Percentiles rank a stretch among this genome's conserved stretches.
phyloP scores from a whole-genome alignment of 2,888 invertebrate species.

The Perizoma affinitatum region DNA sequence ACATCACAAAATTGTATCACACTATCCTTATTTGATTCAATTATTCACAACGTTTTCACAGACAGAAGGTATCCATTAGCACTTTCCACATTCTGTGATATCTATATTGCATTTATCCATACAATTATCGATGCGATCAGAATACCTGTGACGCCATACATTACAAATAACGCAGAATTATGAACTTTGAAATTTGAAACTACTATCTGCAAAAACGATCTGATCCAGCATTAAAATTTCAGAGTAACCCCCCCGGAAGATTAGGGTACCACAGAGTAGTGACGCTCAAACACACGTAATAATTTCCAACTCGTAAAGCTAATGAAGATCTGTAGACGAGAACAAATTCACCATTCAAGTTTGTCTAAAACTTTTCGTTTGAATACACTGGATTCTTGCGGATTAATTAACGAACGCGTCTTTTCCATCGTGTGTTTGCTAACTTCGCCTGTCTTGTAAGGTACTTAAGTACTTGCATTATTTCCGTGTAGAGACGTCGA shows the following conservation, averaged over 20 bases:
- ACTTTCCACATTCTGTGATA: too few relatives aligned
- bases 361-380: constrained; percentile 70
- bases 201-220: too few relatives aligned
- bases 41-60: too few relatives aligned
- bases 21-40: too few relatives aligned
- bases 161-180: too few relatives aligned
- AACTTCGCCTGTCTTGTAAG: constrained; percentile 49
- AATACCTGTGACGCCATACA: too few relatives aligned
- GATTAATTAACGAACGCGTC: constrained; percentile 70
- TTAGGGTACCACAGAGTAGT: constrained; percentile 34
- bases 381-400: constrained; percentile 72
- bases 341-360: constrained; percentile 73
- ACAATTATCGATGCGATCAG: too few relatives aligned
- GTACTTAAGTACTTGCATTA: constrained; percentile 45
- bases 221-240: too few relatives aligned
- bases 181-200: too few relatives aligned
- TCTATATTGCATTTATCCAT: too few relatives aligned
- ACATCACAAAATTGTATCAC: too few relatives aligned
- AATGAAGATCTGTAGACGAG: constrained; percentile 69
- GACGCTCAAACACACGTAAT: constrained; percentile 74
- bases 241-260: not conserved
- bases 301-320: constrained; percentile 70
- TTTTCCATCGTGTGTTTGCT: constrained; percentile 43
- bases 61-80: too few relatives aligned
- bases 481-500: constrained; percentile 52